Evolutionary conservation across 2,797 vertebrate species (phyloP).

Genomic region (Anas capensis): DNA sequence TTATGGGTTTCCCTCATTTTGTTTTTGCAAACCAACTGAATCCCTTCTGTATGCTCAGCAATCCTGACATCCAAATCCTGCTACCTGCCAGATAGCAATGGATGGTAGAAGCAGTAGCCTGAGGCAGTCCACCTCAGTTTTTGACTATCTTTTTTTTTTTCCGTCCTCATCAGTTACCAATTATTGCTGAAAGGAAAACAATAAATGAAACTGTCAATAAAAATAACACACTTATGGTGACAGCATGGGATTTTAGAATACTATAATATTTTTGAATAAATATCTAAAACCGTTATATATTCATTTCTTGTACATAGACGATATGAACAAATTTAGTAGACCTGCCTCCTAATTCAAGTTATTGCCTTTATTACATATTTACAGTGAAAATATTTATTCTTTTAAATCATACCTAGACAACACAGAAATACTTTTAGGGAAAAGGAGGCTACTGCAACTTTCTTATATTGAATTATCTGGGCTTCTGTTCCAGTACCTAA

Average conservation of each 20-base stretch:
- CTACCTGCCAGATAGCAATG: background rate
- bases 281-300: background rate
- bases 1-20: background rate
- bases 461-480: background rate
- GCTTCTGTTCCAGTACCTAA: background rate
- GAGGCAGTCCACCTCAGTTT: background rate
- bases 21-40: background rate
- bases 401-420: background rate
- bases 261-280: background rate
- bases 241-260: background rate
- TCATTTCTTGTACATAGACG: background rate
- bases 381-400: background rate
- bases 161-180: background rate
- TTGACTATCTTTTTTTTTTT: background rate
- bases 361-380: background rate
- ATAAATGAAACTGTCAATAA: background rate
- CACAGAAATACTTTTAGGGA: background rate
- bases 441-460: background rate
- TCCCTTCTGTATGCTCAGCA: fast-evolving
- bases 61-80: background rate
- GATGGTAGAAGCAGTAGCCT: background rate
- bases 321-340: background rate
- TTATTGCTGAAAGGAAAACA: background rate
- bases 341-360: background rate
- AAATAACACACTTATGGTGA: background rate